These are phyloP conservation scores for Horisme vitalbata DNA, from an alignment of 2,888 invertebrate species.

Conservation along the genomic window DNA sequence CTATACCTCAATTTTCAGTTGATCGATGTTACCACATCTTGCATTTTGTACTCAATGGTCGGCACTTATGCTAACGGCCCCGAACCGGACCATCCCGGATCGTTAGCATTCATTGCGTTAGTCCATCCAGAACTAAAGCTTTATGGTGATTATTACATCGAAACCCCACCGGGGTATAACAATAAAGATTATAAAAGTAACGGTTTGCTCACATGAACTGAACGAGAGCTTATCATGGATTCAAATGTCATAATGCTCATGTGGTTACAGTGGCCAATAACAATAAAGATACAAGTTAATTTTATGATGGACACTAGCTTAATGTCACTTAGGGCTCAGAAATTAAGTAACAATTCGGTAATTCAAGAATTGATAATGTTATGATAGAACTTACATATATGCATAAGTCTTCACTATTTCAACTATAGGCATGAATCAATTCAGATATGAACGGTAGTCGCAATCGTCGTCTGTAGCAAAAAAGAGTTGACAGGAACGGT, in stretches of 20 bases:
- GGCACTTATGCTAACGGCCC: slow-evolving; percentile 23
- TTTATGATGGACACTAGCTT: slow-evolving; percentile 15
- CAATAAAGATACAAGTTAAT: slow-evolving; percentile 14
- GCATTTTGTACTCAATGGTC: slow-evolving; percentile 3
- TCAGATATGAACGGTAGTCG: too few relatives aligned
- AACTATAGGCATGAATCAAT: too few relatives aligned
- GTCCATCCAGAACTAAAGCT: slow-evolving; percentile 42
- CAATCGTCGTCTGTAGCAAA: too few relatives aligned
- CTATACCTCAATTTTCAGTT: not conserved
- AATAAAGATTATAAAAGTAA: slow-evolving; percentile 39
- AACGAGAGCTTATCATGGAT: slow-evolving; percentile 23
- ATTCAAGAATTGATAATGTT: too few relatives aligned
- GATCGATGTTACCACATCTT: slow-evolving; percentile 1
- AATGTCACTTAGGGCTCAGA: too few relatives aligned
- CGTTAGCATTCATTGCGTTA: slow-evolving; percentile 54
- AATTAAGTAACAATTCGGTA: too few relatives aligned
- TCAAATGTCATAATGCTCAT: slow-evolving; percentile 15
- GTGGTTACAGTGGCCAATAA: slow-evolving; percentile 21
- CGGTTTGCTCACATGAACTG: slow-evolving; percentile 23
- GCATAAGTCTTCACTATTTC: too few relatives aligned
- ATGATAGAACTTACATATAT: too few relatives aligned
- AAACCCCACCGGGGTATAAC: slow-evolving; percentile 33
- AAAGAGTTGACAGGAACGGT: too few relatives aligned
- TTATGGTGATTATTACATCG: slow-evolving; percentile 46
- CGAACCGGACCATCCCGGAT: slow-evolving; percentile 35